Evolutionary conservation across 2,797 vertebrate species (phyloP), one percentile per base, ranked within the genome.

Genomic region (Eremophila alpestris): DNA sequence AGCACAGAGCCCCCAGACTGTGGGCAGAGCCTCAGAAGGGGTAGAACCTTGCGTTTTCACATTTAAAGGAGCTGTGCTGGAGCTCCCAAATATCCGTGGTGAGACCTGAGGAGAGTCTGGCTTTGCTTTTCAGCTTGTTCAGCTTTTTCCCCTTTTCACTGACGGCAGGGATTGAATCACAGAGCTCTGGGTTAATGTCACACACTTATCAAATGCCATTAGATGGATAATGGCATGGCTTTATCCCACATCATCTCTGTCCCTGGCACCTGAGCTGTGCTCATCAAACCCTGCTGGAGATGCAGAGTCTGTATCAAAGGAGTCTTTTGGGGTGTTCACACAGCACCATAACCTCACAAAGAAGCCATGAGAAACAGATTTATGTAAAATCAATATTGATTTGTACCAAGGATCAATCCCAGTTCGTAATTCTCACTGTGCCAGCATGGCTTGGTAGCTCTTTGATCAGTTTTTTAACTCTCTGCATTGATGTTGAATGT

Each of bases 381-480:
- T 83, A 55, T 94, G 80, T 90, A 20, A 93, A 85, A 86, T 55
- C 70, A 59, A 41, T 96, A 94, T 94, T 94, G 96, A 97, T 96
- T 94, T 70, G 90, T 79, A 83, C 86, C 62, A 41, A 62, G 75
- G 91, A 97, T 97, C 95, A 78, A 65, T 96, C 96, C 86, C 83
- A 32, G 75, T 92, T 96, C 90, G 76, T 97, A 96, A 94, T 76
- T 96, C 94, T 52, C 38, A 43, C 46, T 10, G 71, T 94, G 91
- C 78, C 75, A 60, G 52, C 0, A 0, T 60, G 63, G 89, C 70
- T 95, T 65, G 6, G 83, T 41, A 60, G 91, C 94, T 93, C 88
- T 83, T 40, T 49, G 26, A n/a, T 63, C 12, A 22, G n/a, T 45
- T 77, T 58, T 60, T 91, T 81, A 40, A 58, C 58, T 81, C 49